Percentiles rank a stretch among this genome's conserved stretches.
These are phyloP conservation scores for Drosophila elegans DNA, from an alignment of 1,140 invertebrate species.

Conservation along the genomic window DNA sequence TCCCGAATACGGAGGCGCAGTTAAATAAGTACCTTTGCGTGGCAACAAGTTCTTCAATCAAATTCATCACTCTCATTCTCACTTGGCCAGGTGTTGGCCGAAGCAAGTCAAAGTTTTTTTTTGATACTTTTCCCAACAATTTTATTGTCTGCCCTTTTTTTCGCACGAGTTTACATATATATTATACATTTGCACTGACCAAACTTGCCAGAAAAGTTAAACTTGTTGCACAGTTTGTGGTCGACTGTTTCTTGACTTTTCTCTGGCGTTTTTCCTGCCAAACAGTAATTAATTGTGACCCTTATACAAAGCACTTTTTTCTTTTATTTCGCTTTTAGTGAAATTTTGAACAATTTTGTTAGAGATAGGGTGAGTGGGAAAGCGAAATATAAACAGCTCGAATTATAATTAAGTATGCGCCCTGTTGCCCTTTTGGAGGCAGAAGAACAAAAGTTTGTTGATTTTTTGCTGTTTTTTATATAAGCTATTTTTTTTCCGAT, in stretches of 20 bases:
- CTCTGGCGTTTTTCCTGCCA: conserved; percentile 13
- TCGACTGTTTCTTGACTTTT: conserved; percentile 26
- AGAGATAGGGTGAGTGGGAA: conserved; percentile 13
- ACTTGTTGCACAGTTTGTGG: conserved; percentile 66
- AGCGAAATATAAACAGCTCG: conserved; percentile 57
- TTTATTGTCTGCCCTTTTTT: conserved; percentile 23
- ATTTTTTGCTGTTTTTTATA: conserved; percentile 21
- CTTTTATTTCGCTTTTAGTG: conserved; percentile 35
- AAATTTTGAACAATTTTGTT: conserved; percentile 59
- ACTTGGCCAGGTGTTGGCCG: conserved; percentile 12
- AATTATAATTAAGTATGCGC: conserved; percentile 78
- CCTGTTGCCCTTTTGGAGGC: conserved; percentile 61
- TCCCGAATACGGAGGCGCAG: background rate
- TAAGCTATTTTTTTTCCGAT: conserved; percentile 15
- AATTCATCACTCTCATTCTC: conserved; percentile 34
- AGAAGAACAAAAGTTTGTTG: conserved; percentile 43
- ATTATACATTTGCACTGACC: conserved; percentile 42
- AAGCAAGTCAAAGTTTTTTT: conserved; percentile 35
- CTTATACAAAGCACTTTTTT: conserved; percentile 43
- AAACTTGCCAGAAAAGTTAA: conserved; percentile 56
- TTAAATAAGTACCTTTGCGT: background rate
- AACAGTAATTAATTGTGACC: conserved; percentile 74
- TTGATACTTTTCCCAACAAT: conserved; percentile 26
- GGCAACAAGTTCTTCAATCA: conserved; percentile 21
- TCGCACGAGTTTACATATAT: conserved; percentile 58